Percentiles rank a stretch among this genome's conserved stretches.
These are phyloP conservation scores for Amia ocellicauda DNA, from an alignment of 2,113 vertebrate species.

Conservation along the genomic window DNA sequence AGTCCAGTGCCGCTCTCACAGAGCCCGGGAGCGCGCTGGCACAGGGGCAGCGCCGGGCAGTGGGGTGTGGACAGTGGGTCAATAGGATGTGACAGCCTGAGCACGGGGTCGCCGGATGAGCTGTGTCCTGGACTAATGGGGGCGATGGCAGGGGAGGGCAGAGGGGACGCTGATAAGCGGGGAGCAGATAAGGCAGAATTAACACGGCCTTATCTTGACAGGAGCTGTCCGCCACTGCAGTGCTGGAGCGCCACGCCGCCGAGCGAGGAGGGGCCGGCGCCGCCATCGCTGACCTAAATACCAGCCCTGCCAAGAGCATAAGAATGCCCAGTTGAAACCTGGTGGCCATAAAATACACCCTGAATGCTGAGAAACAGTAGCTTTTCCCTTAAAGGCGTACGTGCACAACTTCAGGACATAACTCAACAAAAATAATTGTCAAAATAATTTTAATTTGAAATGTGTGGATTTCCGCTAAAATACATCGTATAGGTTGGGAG, in stretches of 20 bases:
- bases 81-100: slow-evolving; percentile 33
- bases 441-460: no score
- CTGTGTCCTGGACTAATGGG: slow-evolving; percentile 5
- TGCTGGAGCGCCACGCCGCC: no score
- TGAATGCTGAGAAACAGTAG: no score
- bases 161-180: not conserved
- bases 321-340: no score
- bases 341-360: no score
- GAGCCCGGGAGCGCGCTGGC: no score
- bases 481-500: no score
- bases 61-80: not conserved
- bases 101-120: not conserved
- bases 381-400: no score
- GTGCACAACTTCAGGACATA: not conserved
- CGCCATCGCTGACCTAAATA: slow-evolving; percentile 22
- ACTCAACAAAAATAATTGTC: slow-evolving; percentile 24
- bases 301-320: no score
- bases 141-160: slow-evolving; percentile 21
- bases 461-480: no score
- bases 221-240: slow-evolving; percentile 32
- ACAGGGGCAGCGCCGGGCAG: no score
- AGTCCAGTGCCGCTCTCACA: no score
- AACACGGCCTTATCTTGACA: slow-evolving; percentile 35
- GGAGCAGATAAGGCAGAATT: slow-evolving; percentile 27
- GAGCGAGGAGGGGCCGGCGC: slow-evolving; percentile 23